Evolutionary conservation across 1,140 invertebrate species (phyloP), one percentile per base, ranked within the genome.

Genomic region (Luehdorfia chinensis): DNA sequence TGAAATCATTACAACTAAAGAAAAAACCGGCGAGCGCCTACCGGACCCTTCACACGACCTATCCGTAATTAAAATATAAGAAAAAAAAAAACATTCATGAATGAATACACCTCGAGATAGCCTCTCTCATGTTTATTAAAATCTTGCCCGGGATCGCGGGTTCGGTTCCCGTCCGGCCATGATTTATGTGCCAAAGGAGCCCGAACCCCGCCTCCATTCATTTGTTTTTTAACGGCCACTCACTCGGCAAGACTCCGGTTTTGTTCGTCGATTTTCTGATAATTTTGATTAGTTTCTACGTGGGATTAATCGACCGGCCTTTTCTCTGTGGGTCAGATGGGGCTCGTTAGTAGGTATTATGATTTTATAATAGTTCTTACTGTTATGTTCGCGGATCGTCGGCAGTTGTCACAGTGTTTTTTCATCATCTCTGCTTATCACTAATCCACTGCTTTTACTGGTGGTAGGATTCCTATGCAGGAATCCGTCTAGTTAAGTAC

Each of bases 211-310:
- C 64, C 66, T 75, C 55, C 75, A 76, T 78, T 81, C 75, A 78
- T 81, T 78, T 78, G 68, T 77, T 83, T 83, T 79, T 75, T 80
- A 70, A 56, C 37, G 43, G 46, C 56, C 59, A 53, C 44, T 45
- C 59, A 54, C 47, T 51, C 52, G 49, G 36, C 50, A 51, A 55
- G 47, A 47, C 44, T 49, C 39, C 28, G 41, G 51, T 77, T 71
- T 70, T 77, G 69, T 75, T 75, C 44, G 21, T 65, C 54, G 51
- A 65, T 74, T 78, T 75, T 73, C 56, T 65, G 62, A 79, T 79
- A 71, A 66, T 59, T 62, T 70, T 75, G 77, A 83, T 83, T 83
- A 79, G 75, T 78, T 83, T 68, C 73, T 69, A 77, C 68, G 46
- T 63, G 33, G 68, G 65, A 72, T 73, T 67, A 67, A 71, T 65